Evolutionary conservation across 2,888 invertebrate genomes (phyloP), one percentile per base, ranked within the genome.

Genomic region (Notodonta dromedarius): DNA sequence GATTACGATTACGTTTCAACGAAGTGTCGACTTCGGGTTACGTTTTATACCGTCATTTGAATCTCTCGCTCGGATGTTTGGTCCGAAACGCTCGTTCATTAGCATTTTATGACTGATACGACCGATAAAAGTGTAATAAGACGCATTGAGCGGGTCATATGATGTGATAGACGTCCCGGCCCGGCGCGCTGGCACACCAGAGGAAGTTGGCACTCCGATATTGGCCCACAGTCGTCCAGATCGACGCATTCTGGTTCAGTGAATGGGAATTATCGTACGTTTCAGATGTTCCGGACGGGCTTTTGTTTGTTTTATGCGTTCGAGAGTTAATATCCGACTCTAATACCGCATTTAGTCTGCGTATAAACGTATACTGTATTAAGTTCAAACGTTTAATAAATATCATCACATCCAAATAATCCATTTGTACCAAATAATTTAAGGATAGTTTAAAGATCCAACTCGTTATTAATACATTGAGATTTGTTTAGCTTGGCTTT

Each of bases 21-120:
- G 92, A 93, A 93, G 89, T 88, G 89, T 88, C 85, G 89, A 90
- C 92, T 89, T 93, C 93, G 84, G 86, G 90, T 93, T 93, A 90
- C 93, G 87, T 89, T 91, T 91, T 86, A 91, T 90, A 87, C 84
- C 87, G 93, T 90, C 93, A 93, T 90, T 92, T 86, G 93, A 93
- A 93, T 92, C 92, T 92, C 84, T 86, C 83, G 87, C 91, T 93
- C 93, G 91, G 92, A 93, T 93, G 92, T 93, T 93, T 93, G 91
- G 91, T 88, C 91, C 90, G 87, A 88, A 87, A 88, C 83, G 90
- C 82, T 85, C 88, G 87, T 92, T 92, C 93, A 93, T 93, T 93
- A 93, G 90, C 91, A 93, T 93, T 93, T 93, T 93, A 93, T 91
- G 93, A 93, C 84, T 90, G 89, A 93, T 93, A 93, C 91, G 90